Base-by-base conservation (phyloP, 37 sponge, comb jelly and placozoan species). In the Ianthella basta region DNA sequence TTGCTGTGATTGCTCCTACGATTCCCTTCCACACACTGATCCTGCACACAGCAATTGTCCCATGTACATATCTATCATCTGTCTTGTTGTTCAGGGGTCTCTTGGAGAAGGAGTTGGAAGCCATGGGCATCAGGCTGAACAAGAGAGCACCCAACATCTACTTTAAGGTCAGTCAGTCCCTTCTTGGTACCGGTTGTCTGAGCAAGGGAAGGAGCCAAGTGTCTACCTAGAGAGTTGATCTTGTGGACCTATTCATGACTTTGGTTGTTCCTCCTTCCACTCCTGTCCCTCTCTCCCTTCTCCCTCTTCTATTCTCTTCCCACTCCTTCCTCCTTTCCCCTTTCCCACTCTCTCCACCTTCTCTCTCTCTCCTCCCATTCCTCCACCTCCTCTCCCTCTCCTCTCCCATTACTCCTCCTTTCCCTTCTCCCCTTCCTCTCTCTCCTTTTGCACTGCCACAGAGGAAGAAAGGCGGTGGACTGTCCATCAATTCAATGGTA, bases 401-500 rank as follows among this genome's bases (percentile, higher is more conserved):
- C 27, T 10, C 27, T 29, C 5, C 27, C n/a, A n/a, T n/a, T n/a
- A n/a, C n/a, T n/a, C n/a, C n/a, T n/a, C n/a, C n/a, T n/a, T n/a
- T n/a, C n/a, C n/a, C n/a, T n/a, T n/a, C n/a, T n/a, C n/a, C n/a
- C n/a, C n/a, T n/a, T n/a, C 24, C 14, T 82, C 20, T 29, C 55
- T 59, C 66, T 53, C 33, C 5, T 54, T 79, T 5, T 41, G 24
- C 59, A 79, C 6, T 57, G 36, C 21, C 50, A 56, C 74, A 95
- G 93, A 87, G 87, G 64, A 96, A 95, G 89, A 99, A 97, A 37
- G 95, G 93, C 14, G 99, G 99, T 12, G 99, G 99, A 4, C 59
- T 99, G 55, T 90, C 95, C 60, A 94, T 99, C 72, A 99, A 88
- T 60, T 88, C 99, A 14, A 95, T 88, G 50, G 83, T 92, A 24